Percentiles rank a stretch among this genome's conserved stretches.
Conservation (phyloP, 2,113 vertebrate species). For the Myrmophylax atrothorax region DNA sequence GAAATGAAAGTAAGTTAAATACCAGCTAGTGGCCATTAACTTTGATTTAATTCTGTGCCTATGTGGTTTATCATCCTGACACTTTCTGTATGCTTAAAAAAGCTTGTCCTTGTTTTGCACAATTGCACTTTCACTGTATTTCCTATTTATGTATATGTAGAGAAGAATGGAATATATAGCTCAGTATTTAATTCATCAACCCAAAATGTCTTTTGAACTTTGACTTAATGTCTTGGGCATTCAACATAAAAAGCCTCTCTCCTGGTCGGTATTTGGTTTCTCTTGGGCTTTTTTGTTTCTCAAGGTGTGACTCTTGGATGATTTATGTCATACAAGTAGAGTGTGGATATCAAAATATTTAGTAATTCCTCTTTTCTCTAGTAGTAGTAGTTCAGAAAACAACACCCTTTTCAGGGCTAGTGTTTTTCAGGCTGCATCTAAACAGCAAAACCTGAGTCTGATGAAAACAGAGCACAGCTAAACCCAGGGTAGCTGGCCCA, state of each 20-base stretch:
- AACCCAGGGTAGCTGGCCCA: neutral
- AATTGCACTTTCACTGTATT: neutral
- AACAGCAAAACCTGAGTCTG: neutral
- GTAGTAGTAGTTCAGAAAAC: neutral
- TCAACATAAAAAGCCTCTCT: neutral
- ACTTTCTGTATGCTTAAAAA: neutral
- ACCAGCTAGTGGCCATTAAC: slow-evolving; percentile 48
- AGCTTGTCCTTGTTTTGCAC: slow-evolving; percentile 37
- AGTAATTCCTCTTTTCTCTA: neutral
- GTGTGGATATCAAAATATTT: neutral
- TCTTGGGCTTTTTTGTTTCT: neutral
- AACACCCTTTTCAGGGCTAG: neutral
- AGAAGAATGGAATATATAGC: neutral
- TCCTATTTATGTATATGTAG: neutral
- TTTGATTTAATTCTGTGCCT: slow-evolving; percentile 55
- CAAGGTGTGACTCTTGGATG: neutral
- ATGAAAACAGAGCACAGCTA: neutral
- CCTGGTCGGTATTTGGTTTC: neutral
- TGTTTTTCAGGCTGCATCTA: neutral
- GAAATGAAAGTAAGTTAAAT: slow-evolving; percentile 65
- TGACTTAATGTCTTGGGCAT: neutral
- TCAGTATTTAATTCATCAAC: neutral
- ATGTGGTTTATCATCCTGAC: slow-evolving; percentile 49
- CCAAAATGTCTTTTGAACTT: neutral
- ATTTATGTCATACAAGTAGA: neutral